These are phyloP conservation scores for Bettongia penicillata DNA, from an alignment of 2,113 vertebrate species.

Conservation along the genomic window DNA sequence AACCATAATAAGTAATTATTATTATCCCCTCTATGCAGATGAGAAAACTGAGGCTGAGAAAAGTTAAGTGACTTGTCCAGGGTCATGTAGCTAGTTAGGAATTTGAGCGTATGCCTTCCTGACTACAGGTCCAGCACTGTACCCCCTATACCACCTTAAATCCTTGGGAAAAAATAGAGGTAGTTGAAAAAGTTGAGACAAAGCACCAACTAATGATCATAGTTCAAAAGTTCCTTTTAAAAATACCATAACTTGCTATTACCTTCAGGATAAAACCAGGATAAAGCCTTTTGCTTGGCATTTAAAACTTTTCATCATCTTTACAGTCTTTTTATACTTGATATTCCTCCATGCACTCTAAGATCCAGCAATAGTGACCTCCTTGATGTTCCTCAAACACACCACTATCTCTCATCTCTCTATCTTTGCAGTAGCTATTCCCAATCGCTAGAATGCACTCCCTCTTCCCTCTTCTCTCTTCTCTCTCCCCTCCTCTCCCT, in stretches of 20 bases:
- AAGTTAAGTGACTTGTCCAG: background rate
- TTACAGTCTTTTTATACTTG: background rate
- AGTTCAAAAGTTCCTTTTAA: background rate
- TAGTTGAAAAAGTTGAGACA: background rate
- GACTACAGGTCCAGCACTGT: background rate
- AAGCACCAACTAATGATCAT: background rate
- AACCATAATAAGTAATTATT: background rate
- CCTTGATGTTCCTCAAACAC: background rate
- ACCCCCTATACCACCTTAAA: background rate
- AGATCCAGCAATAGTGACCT: background rate
- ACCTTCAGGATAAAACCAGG: background rate
- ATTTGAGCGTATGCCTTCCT: background rate
- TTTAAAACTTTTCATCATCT: background rate
- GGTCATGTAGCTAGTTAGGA: background rate
- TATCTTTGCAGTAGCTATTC: background rate
- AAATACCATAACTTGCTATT: background rate
- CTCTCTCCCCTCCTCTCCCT: too few species aligned
- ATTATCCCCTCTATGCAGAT: background rate
- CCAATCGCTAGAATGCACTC: background rate
- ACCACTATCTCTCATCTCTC: background rate
- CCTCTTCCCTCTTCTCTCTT: too few species aligned
- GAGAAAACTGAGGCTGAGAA: background rate
- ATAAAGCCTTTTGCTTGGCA: background rate
- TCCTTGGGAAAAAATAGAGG: background rate
- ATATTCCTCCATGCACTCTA: background rate